Conservation (phyloP, 64 coral and sea anemone genomes). For the Astreopora myriophthalma region DNA sequence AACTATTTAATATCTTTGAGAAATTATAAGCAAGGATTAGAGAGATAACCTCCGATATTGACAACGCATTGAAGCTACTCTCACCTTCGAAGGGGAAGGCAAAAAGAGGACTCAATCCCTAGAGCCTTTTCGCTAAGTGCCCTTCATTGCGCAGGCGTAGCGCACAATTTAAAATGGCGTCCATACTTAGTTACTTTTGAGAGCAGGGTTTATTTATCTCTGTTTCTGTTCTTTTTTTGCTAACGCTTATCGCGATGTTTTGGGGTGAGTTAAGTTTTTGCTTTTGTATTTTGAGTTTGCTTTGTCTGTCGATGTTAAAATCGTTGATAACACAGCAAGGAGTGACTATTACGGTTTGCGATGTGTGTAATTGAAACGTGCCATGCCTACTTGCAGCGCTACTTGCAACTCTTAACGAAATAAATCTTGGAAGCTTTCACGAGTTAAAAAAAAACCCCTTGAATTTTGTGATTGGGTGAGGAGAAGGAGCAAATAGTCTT, state of each 20-base stretch:
- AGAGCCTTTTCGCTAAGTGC: slow-evolving; percentile 13
- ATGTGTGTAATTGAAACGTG: no score
- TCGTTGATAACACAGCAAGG: not conserved
- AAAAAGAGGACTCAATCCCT: slow-evolving; percentile 87
- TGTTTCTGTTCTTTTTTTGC: not conserved
- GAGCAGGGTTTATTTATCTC: not conserved
- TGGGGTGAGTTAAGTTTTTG: slow-evolving; percentile 81
- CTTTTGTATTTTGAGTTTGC: not conserved
- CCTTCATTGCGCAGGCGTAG: slow-evolving; percentile 59
- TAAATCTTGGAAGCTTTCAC: no score
- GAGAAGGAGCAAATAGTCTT: no score
- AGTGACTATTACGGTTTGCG: no score
- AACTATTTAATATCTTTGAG: not conserved
- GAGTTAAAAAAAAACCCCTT: no score
- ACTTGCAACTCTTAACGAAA: no score
- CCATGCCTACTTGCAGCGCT: no score
- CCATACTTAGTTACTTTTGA: not conserved
- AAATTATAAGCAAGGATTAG: slow-evolving; percentile 35
- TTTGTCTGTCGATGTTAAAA: not conserved
- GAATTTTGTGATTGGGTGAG: no score
- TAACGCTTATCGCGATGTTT: slow-evolving; percentile 80
- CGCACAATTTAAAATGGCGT: slow-evolving; percentile 74
- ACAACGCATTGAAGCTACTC: not conserved
- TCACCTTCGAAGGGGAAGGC: slow-evolving; percentile 78
- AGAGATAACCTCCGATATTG: slow-evolving; percentile 70